Evolutionary conservation across 1,140 invertebrate genomes (phyloP).

Genomic region (Drosophila takahashii): DNA sequence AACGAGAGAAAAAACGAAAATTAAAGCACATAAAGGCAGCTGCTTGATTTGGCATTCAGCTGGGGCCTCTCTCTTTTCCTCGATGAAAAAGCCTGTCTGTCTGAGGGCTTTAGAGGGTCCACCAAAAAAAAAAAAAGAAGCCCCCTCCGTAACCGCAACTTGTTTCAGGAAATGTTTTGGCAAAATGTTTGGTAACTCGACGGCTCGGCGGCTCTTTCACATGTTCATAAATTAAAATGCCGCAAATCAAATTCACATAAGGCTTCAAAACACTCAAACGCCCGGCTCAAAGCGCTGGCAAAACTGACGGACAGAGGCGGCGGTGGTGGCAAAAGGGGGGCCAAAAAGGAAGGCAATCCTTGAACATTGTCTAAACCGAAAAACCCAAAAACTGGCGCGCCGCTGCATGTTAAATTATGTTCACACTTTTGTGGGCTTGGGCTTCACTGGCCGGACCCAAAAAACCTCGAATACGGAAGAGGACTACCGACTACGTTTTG

Average conservation of each 20-base stretch:
- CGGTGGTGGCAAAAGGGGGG: neutral
- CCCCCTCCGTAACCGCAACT: conserved; percentile 34
- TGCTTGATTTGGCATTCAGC: conserved; percentile 82
- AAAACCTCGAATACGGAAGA: conserved; percentile 36
- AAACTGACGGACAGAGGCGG: conserved; percentile 26
- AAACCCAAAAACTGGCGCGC: conserved; percentile 60
- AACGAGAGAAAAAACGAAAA: conserved; percentile 19
- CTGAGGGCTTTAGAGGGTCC: conserved; percentile 9
- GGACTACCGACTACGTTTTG: neutral
- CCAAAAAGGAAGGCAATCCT: conserved; percentile 40
- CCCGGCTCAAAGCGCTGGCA: conserved; percentile 31
- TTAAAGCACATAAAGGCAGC: conserved; percentile 57
- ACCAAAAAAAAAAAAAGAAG: neutral
- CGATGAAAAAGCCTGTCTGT: conserved; percentile 31
- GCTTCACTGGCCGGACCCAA: conserved; percentile 51
- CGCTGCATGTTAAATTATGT: conserved; percentile 81
- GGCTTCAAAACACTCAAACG: conserved; percentile 68
- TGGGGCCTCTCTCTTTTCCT: conserved; percentile 44
- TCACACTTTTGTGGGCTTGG: conserved; percentile 68
- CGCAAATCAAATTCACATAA: conserved; percentile 82
- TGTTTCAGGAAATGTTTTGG: conserved; percentile 65
- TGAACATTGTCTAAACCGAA: conserved; percentile 60
- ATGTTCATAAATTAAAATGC: conserved; percentile 83
- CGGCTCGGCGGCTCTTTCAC: conserved; percentile 57
- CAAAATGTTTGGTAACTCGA: conserved; percentile 72